Evolutionary conservation across 2,113 vertebrate species (phyloP).

Genomic region (Lutjanus erythropterus): DNA sequence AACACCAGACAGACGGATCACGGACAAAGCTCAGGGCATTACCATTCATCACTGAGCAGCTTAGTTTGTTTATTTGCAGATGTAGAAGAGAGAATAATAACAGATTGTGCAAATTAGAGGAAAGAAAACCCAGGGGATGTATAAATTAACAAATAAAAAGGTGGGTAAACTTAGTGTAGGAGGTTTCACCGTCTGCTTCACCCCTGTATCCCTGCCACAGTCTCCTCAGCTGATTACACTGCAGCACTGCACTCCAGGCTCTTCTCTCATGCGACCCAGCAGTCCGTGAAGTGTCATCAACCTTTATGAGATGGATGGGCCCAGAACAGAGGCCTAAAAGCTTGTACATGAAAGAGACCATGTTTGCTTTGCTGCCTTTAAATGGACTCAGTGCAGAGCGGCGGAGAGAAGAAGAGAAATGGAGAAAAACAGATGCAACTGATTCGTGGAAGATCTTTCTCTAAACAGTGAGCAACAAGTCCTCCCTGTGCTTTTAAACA

Average conservation of each 20-base stretch:
- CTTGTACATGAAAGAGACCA: constrained; percentile 79
- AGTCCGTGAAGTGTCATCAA: constrained; percentile 74
- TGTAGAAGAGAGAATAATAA: constrained; percentile 69
- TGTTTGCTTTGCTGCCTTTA: constrained; percentile 83
- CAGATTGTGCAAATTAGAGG: constrained; percentile 69
- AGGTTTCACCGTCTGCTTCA: constrained; percentile 34
- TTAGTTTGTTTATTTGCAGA: constrained; percentile 80
- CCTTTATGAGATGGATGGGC: constrained; percentile 78
- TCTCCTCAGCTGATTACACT: constrained; percentile 55
- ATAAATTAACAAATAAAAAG: constrained; percentile 61
- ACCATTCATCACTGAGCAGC: constrained; percentile 75
- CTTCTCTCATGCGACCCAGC: constrained; percentile 70
- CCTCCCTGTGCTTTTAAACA: constrained; percentile 84
- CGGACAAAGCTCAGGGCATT: constrained; percentile 75
- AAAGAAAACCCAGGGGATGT: constrained; percentile 58
- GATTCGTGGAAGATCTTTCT: constrained; percentile 73
- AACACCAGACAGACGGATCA: constrained; percentile 80
- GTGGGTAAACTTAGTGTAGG: constrained; percentile 45
- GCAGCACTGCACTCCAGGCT: constrained; percentile 21
- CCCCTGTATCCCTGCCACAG: constrained; percentile 13
- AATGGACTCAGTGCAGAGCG: constrained; percentile 68
- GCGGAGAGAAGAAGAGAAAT: constrained; percentile 38
- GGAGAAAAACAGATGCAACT: constrained; percentile 61
- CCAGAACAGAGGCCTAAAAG: constrained; percentile 74
- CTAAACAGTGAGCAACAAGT: constrained; percentile 80